Base-by-base conservation (phyloP, 2,797 vertebrate species). In the Melanotaenia trifasciata region DNA sequence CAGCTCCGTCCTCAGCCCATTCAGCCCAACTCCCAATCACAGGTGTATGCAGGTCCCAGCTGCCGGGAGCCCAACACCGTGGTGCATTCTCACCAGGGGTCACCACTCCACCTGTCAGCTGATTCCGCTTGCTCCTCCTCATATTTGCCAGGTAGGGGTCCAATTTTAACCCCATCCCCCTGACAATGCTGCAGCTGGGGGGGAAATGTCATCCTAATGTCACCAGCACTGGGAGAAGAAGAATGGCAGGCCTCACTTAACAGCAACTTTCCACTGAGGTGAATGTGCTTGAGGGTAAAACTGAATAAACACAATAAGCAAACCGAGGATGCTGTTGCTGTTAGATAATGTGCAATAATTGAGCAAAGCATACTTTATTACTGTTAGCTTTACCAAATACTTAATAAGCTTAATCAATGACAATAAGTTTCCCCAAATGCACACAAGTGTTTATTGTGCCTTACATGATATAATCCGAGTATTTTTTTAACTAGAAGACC, bases 201-300 rank as follows among this genome's bases (percentile, higher is more conserved):
- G 72, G 83, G 75, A 93, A 93, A 93, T 93, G 90, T 88, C 89
- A 92, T 71, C 69, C 77, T 83, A 93, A 92, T 93, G 89, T 90
- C 90, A 91, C 70, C 14, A 63, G 84, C 68, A 6, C 3, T 65
- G 83, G 88, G 84, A 85, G 43, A 70, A 45, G 79, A 77, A 88
- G 85, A 93, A 72, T 89, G 90, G 78, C 92, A 93, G 86, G 81
- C 82, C 70, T 90, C 84, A 68, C 64, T 73, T 60, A 9, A 28
- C 28, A 59, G 60, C 72, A 58, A 59, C 51, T 75, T 80, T 79
- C 64, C 72, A 8, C 76, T 78, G 85, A 84, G 70, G 76, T 80
- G 72, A 81, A 80, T 58, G 36, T 50, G 87, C 88, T 67, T 0
- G 20, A 84, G 86, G 90, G 67, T 0, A 83, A 84, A 85, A 80